Evolutionary conservation across 2,797 vertebrate species (phyloP), one percentile per base, ranked within the genome.

Genomic region (Chelmon rostratus): DNA sequence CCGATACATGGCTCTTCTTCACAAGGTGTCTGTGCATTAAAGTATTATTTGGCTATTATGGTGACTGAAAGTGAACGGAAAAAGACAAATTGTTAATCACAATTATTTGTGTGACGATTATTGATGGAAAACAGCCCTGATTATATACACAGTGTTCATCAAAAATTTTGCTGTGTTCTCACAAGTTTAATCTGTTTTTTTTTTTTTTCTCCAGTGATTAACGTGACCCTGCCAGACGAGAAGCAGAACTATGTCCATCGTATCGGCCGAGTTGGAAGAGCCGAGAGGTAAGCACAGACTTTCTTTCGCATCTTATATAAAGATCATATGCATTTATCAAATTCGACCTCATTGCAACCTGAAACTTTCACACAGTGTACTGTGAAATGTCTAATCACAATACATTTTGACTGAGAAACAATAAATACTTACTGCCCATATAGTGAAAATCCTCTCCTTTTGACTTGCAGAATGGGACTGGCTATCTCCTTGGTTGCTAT

Each of bases 241-340:
- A 99, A 99, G 81, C 98, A 99, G 90, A 99, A 99, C 91, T 99
- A 99, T 0, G 98, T 99, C 46, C 98, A 99, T 93, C 96, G 98
- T 6, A 99, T 99, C 3, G 98, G 98, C 72, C 95, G 98, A 94
- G 98, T 99, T 2, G 98, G 98, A 63, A 94, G 98, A 94, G 98
- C 98, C 7, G 98, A 99, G 90, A 97, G 97, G 98, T 98, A 78
- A 16, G 33, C 23, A 0, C 21, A 0, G 21, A n/a, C 4, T 0
- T 6, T 12, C 13, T 3, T 28, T 0, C 18, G 47, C 54, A 62
- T 38, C 11, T 11, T 23, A 0, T 76, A n/a, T 28, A n/a, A 50
- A 38, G 69, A 23, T 71, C n/a, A 6, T 3, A 0, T 52, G 3
- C 12, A 46, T 52, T 8, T 16, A 25, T 54, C 1, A 33, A 50